phyloP scores from a whole-genome alignment of 1,140 invertebrate genomes.

The Procambarus clarkii region DNA sequence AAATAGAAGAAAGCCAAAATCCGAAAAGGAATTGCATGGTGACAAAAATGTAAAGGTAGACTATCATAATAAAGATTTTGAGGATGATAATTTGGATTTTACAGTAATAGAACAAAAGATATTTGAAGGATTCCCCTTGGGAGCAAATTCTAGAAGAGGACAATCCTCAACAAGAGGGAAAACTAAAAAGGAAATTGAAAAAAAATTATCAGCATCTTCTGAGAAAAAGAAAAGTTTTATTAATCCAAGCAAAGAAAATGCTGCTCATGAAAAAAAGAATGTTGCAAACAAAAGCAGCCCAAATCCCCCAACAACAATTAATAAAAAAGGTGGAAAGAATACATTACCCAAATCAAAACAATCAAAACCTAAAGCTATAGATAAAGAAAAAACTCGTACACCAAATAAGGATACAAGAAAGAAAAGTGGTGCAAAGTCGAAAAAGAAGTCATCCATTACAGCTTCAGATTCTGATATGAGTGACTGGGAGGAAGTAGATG shows the following conservation, averaged over 20 bases:
- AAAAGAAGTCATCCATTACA: slow-evolving; percentile 64
- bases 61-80: background rate
- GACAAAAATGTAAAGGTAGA: background rate
- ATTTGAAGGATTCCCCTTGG: slow-evolving; percentile 50
- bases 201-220: background rate
- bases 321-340: background rate
- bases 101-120: slow-evolving; percentile 66
- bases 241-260: slow-evolving; percentile 3
- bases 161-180: background rate
- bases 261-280: slow-evolving; percentile 35
- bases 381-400: background rate
- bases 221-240: slow-evolving; percentile 4
- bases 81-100: slow-evolving; percentile 43
- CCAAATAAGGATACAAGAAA: background rate
- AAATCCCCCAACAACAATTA: background rate
- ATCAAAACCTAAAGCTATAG: background rate
- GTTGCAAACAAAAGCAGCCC: slow-evolving; percentile 5
- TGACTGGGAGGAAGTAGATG: slow-evolving; percentile 77
- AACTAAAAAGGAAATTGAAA: background rate
- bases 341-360: background rate
- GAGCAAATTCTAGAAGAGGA: background rate
- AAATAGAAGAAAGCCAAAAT: background rate
- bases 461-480: slow-evolving; percentile 72
- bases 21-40: background rate
- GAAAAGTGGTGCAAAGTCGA: background rate